Evolutionary conservation across 2,113 vertebrate genomes (phyloP).

Genomic region (Pandion haliaetus): DNA sequence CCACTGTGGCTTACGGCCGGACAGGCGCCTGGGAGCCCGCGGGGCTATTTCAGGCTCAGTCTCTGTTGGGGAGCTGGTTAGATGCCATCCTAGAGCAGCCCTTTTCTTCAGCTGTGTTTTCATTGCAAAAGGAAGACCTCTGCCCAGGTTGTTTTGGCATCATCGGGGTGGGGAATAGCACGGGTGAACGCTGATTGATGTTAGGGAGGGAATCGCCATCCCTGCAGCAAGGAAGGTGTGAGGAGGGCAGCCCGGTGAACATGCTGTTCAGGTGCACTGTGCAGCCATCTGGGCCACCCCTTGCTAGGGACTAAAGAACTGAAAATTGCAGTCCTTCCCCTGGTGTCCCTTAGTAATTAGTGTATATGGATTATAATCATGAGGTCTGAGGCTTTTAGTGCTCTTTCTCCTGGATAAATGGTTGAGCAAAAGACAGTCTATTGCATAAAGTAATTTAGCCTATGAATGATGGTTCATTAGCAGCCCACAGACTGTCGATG

Average conservation of each 20-base stretch:
- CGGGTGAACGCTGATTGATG: fast-evolving
- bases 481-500: not conserved
- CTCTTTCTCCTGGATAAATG: not conserved
- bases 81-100: not conserved
- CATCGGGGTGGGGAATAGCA: not conserved
- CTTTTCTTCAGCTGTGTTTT: not conserved
- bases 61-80: not conserved
- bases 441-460: not conserved
- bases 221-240: not conserved
- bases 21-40: not conserved
- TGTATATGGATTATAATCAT: not conserved
- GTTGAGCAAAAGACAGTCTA: not conserved
- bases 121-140: not conserved
- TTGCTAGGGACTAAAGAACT: not conserved
- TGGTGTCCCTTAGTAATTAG: not conserved
- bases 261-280: not conserved
- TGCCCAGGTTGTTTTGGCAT: not conserved
- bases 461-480: slow-evolving; percentile 48
- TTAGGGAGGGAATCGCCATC: not conserved
- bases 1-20: fast-evolving
- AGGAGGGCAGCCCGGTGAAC: not conserved
- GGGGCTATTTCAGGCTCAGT: not conserved
- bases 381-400: not conserved
- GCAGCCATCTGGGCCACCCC: not conserved
- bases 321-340: not conserved